Base-by-base conservation (phyloP, 2,113 vertebrate genomes). In the Mesocricetus auratus region DNA sequence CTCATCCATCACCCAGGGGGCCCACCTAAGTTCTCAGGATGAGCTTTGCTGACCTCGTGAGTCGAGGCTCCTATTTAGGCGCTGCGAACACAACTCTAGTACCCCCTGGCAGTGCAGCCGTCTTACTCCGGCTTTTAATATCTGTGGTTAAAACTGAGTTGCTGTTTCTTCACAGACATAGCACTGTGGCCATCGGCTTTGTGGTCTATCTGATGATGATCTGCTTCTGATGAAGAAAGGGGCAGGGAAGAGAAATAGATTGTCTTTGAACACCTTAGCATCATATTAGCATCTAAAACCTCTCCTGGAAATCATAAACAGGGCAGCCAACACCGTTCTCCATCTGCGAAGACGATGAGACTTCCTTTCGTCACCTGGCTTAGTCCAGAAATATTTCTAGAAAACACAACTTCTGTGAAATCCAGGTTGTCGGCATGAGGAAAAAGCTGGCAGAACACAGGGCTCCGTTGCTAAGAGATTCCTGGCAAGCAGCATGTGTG, bases 361-460 rank as follows among this genome's bases (percentile, higher is more conserved):
- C 53, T 89, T 92, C 95, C 93, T 81, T 97, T 96, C 42, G 78
- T 97, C 98, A 98, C 85, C 78, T 15, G 97, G 96, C 96, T 96
- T 56, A 64, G 96, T 97, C 90, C 93, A 88, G 66, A 97, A 94
- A 97, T 93, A 92, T 97, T 97, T 96, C 97, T 96, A 98, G 97
- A 97, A 98, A 98, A 98, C 95, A 97, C 96, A 94, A 81, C 96
- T 98, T 97, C 96, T 96, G 97, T 97, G 97, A 98, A 98, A 98
- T 98, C 97, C 97, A 97, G 98, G 97, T 95, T 98, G 97, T 98
- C 98, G 97, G 97, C 73, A 13, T 94, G 94, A 97, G 98, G 97
- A 96, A 96, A 94, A 97, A 97, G 95, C 97, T 98, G 98, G 98
- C 98, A 98, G 98, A 97, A 98, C 97, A 97, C 86, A 92, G 90